Base-by-base conservation (phyloP, 35 echinoderm and acorn worm genomes). In the Chiridota heheva region DNA sequence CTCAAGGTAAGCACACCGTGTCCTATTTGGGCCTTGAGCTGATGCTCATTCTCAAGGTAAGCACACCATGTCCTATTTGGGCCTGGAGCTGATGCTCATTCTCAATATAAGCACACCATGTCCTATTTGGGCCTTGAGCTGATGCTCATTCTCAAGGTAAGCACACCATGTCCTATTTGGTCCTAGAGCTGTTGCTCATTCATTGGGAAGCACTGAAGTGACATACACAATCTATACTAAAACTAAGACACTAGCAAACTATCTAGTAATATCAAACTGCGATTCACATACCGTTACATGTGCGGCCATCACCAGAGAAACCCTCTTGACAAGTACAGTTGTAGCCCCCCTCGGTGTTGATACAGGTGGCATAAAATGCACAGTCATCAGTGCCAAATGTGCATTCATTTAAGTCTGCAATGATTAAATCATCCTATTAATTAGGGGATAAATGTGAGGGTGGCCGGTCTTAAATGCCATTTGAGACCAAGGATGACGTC, bases 341-440 rank as follows among this genome's bases (percentile, higher is more conserved):
- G 42, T 63, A 81, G 8, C 73, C 41, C 13, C 85, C 85, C 17
- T 69, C 36, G 34, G 49, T 88, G 33, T 88, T 88, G 4, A 25
- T 37, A 42, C 85, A 88, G 2, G 38, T 66, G 2, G 85, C 75
- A 40, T 64, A 40, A 16, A 32, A 36, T 38, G 63, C 62, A 42
- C 85, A 90, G 24, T 76, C 60, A 67, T 83, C 70, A 2, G 60
- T 76, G 68, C 16, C 27, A 4, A 67, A 53, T 18, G 62, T 69
- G 59, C 87, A 90, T 44, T 90, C 87, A 69, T 90, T 44, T 10
- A 90, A 77, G 44, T 90, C 87, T 90, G 53, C 0, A 40, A 66
- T 15, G 24, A 51, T 8, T 17, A 70, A 4, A 68, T 51, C 22
- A 83, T 12, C 29, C 18, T n/a, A 33, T 15, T 24, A 42, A 40